Evolutionary conservation across 2,888 invertebrate genomes (phyloP).

Genomic region (Harmothoe impar): DNA sequence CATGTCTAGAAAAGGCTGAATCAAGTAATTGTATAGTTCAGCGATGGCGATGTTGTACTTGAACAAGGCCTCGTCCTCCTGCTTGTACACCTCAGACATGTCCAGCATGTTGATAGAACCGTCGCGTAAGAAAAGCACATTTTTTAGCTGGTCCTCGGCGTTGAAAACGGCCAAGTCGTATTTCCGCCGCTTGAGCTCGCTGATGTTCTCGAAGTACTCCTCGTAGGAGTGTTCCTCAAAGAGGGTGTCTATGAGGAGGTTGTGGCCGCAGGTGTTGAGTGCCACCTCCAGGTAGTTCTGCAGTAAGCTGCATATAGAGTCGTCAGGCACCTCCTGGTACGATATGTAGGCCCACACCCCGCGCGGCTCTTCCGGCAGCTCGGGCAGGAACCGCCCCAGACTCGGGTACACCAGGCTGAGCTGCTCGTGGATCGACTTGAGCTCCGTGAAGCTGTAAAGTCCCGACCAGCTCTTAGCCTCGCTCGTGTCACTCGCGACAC

Average conservation of each 20-base stretch:
- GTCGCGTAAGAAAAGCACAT: conserved; percentile 79
- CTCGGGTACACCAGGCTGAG: conserved; percentile 79
- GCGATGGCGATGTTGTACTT: conserved; percentile 80
- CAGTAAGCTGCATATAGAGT: conserved; percentile 76
- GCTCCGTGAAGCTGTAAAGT: conserved; percentile 78
- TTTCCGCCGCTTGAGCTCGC: conserved; percentile 79
- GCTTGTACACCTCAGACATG: conserved; percentile 79
- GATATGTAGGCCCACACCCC: conserved; percentile 79
- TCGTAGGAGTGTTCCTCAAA: conserved; percentile 81
- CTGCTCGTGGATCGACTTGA: conserved; percentile 80
- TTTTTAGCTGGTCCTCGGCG: conserved; percentile 80
- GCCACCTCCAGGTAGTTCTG: conserved; percentile 79
- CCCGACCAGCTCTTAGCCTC: conserved; percentile 77
- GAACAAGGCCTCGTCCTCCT: conserved; percentile 81
- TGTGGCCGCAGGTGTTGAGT: conserved; percentile 80
- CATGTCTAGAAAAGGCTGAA: conserved; percentile 83
- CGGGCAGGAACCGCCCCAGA: conserved; percentile 76
- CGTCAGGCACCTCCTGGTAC: conserved; percentile 75
- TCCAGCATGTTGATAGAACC: conserved; percentile 81
- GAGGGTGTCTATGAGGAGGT: conserved; percentile 79
- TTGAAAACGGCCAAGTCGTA: conserved; percentile 78
- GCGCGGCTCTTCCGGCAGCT: conserved; percentile 77
- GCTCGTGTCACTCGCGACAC: conserved; percentile 78
- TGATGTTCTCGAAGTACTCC: conserved; percentile 83
- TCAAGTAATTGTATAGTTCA: conserved; percentile 82